phyloP scores from a whole-genome alignment of 2,888 invertebrate genomes.

The Spisula subtruncata region DNA sequence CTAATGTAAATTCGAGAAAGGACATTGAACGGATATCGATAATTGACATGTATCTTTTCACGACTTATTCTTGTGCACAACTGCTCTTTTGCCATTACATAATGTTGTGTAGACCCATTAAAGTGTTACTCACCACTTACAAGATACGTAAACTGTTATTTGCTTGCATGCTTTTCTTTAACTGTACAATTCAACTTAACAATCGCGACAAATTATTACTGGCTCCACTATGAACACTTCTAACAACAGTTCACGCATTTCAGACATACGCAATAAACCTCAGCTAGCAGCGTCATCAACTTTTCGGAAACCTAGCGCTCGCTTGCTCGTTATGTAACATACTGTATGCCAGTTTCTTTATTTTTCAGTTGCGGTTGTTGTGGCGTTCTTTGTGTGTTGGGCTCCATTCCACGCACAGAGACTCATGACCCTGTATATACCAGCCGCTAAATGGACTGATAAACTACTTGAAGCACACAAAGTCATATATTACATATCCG shows the following conservation, averaged over 20 bases:
- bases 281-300: neutral
- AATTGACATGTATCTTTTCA: too few species aligned
- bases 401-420: too few species aligned
- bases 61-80: too few species aligned
- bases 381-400: too few species aligned
- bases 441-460: too few species aligned
- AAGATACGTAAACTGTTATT: neutral
- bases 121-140: neutral
- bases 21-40: too few species aligned
- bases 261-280: neutral
- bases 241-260: neutral
- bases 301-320: neutral
- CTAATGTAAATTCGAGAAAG: too few species aligned
- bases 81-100: neutral
- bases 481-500: too few species aligned
- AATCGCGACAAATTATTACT: neutral
- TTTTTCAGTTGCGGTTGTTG: too few species aligned
- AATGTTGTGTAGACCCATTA: neutral
- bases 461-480: too few species aligned
- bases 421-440: too few species aligned
- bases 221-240: neutral
- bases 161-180: neutral
- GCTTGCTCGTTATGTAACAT: neutral
- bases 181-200: neutral
- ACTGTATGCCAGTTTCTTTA: conserved; percentile 67